phyloP scores from a whole-genome alignment of 1,140 invertebrate species.

The Diprion similis region DNA sequence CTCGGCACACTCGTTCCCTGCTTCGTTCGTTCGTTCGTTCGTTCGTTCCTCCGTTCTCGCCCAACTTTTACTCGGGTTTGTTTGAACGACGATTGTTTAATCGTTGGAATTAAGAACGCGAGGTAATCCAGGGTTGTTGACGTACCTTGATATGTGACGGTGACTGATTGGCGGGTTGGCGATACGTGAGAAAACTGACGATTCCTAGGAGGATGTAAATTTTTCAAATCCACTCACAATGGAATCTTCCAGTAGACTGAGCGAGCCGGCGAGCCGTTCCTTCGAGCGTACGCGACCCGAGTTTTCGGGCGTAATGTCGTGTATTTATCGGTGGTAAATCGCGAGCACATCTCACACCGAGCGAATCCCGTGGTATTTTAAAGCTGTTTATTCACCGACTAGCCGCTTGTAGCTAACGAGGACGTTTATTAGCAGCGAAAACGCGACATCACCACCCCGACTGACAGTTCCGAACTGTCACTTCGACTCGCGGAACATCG shows the following conservation, averaged over 20 bases:
- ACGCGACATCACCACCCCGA: slow-evolving; percentile 31
- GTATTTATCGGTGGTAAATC: slow-evolving; percentile 25
- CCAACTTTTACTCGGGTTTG: no score
- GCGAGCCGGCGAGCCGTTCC: slow-evolving; percentile 54
- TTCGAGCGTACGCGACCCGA: slow-evolving; percentile 50
- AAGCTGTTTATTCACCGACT: background rate
- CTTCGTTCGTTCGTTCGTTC: no score
- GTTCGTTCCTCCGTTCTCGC: no score
- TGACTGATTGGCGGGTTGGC: slow-evolving; percentile 3
- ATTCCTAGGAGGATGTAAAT: slow-evolving; percentile 39
- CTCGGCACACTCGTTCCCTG: no score
- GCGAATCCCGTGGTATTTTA: slow-evolving; percentile 7
- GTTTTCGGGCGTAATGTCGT: slow-evolving; percentile 28
- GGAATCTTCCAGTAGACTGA: slow-evolving; percentile 61
- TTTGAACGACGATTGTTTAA: background rate
- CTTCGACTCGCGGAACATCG: background rate
- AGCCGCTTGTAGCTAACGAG: background rate
- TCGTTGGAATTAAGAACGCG: slow-evolving; percentile 1
- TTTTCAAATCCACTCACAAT: slow-evolving; percentile 58
- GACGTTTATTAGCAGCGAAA: slow-evolving; percentile 41
- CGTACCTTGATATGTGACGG: slow-evolving; percentile 28
- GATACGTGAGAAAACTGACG: slow-evolving; percentile 36
- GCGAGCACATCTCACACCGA: background rate
- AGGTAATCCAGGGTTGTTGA: background rate
- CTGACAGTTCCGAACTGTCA: slow-evolving; percentile 43